These are phyloP conservation scores for Cecropterus lyciades DNA, from an alignment of 1,140 invertebrate genomes.

Conservation along the genomic window DNA sequence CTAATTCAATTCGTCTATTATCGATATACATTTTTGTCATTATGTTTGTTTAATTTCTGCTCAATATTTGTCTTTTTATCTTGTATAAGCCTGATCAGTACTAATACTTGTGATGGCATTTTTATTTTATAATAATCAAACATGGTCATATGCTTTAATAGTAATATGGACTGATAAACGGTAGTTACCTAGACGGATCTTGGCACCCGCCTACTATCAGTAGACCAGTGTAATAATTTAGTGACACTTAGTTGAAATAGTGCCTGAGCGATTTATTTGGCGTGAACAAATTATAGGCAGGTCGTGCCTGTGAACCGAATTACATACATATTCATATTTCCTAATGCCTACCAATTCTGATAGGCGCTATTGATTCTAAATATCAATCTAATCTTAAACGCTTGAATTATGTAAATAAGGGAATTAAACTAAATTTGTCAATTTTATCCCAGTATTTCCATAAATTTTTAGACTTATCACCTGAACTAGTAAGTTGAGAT, in stretches of 20 bases:
- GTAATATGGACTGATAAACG: not conserved
- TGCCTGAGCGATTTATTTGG: conserved; percentile 35
- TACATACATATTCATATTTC: conserved; percentile 36
- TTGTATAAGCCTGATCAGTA: too few relatives aligned
- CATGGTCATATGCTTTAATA: too few relatives aligned
- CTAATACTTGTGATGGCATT: too few relatives aligned
- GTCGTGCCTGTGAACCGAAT: conserved; percentile 24
- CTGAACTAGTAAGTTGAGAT: not conserved
- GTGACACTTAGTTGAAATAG: conserved; percentile 37
- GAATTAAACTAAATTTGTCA: conserved; percentile 36
- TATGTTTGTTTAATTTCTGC: too few relatives aligned
- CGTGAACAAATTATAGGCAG: conserved; percentile 37
- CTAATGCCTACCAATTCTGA: conserved; percentile 32
- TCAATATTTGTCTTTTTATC: too few relatives aligned
- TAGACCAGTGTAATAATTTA: conserved; percentile 29
- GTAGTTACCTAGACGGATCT: conserved; percentile 20
- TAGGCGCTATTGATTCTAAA: conserved; percentile 34
- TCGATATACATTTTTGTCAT: too few relatives aligned
- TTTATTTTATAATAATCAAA: too few relatives aligned
- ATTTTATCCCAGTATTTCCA: conserved; percentile 23
- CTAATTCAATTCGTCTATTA: too few relatives aligned
- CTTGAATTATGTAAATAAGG: conserved; percentile 33
- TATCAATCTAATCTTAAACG: conserved; percentile 35
- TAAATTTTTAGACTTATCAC: conserved; percentile 23
- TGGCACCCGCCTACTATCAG: conserved; percentile 31